These are phyloP conservation scores for Athene noctua DNA, from an alignment of 2,113 vertebrate species.

Conservation along the genomic window DNA sequence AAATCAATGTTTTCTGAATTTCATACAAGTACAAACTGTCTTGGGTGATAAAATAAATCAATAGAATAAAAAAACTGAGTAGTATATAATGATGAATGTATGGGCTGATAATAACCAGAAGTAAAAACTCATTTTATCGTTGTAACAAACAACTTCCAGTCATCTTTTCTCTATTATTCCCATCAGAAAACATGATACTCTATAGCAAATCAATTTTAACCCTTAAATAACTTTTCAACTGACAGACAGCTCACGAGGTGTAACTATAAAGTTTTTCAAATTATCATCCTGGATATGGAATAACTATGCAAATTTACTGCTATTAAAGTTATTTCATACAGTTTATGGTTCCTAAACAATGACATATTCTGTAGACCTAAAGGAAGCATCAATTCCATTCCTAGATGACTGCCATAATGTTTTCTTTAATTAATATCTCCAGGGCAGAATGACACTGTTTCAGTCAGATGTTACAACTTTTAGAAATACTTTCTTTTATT, in stretches of 20 bases:
- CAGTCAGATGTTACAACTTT: not conserved
- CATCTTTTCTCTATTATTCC: constrained; percentile 62
- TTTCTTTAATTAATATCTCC: not conserved
- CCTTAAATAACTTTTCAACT: constrained; percentile 70
- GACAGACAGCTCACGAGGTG: constrained; percentile 41
- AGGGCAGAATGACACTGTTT: not conserved
- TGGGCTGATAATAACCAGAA: constrained; percentile 64
- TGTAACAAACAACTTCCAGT: constrained; percentile 68
- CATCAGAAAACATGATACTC: constrained; percentile 61
- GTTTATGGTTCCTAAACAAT: constrained; percentile 38
- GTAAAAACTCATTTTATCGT: constrained; percentile 65
- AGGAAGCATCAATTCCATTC: not conserved
- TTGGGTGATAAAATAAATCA: constrained; percentile 73
- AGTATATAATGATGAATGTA: constrained; percentile 72
- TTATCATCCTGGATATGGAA: constrained; percentile 24
- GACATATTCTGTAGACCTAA: not conserved
- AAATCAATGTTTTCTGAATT: constrained; percentile 79
- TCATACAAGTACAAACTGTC: constrained; percentile 70
- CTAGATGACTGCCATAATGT: not conserved
- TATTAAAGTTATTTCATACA: constrained; percentile 17
- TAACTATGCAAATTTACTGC: constrained; percentile 38
- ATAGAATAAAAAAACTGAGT: constrained; percentile 71
- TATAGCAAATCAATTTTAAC: constrained; percentile 63
- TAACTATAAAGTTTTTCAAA: constrained; percentile 34
- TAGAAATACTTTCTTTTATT: not conserved